phyloP scores from a whole-genome alignment of 2,888 invertebrate species.

The Parasteatoda lunata region DNA sequence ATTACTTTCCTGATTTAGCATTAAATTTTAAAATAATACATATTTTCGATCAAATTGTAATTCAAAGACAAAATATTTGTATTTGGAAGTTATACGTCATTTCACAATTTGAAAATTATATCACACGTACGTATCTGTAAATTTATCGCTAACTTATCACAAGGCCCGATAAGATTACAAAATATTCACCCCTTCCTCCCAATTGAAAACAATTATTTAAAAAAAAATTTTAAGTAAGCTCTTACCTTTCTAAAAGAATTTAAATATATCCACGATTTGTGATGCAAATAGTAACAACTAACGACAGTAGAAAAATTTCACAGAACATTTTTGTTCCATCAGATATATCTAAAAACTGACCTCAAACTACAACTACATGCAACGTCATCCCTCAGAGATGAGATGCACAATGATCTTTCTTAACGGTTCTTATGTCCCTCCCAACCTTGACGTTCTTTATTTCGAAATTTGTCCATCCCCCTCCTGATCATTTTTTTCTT shows the following conservation, averaged over 20 bases:
- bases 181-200: neutral
- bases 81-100: no score
- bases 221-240: neutral
- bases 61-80: no score
- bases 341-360: neutral
- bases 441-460: slow-evolving; percentile 9
- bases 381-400: slow-evolving; percentile 39
- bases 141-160: no score
- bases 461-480: slow-evolving; percentile 18
- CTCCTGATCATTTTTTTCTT: neutral
- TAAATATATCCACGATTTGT: neutral
- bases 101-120: no score
- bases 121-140: no score
- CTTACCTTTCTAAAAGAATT: neutral
- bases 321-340: neutral
- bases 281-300: no score
- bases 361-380: slow-evolving; percentile 7
- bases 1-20: no score
- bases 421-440: slow-evolving; percentile 29
- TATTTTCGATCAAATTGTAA: no score
- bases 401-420: slow-evolving; percentile 53
- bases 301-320: no score
- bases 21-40: no score
- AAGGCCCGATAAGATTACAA: no score
- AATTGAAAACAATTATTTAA: neutral